Conservation (phyloP, 2,113 vertebrate genomes). For the Poecile atricapillus region DNA sequence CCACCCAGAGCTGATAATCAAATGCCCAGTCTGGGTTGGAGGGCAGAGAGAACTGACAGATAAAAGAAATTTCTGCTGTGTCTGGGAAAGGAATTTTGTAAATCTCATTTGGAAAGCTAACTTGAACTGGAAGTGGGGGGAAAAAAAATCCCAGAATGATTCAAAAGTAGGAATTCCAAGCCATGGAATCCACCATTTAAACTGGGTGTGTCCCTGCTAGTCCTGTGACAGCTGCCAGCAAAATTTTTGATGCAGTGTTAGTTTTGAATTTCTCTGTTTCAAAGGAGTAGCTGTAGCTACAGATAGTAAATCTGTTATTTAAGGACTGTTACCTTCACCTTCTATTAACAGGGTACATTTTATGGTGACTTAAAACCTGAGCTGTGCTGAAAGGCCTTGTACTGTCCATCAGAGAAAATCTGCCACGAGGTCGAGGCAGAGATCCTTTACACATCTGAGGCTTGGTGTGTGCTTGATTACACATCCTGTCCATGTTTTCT, state of each 20-base stretch:
- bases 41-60: background rate
- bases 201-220: background rate
- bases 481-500: background rate
- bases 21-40: background rate
- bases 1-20: background rate
- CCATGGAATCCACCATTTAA: background rate
- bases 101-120: background rate
- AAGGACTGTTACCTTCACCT: background rate
- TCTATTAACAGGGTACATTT: background rate
- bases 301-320: background rate
- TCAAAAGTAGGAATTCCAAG: background rate
- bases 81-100: background rate
- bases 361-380: background rate
- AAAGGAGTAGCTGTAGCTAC: background rate
- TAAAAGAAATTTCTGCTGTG: background rate
- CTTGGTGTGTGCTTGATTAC: background rate
- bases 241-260: background rate
- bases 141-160: background rate
- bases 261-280: background rate
- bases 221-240: background rate
- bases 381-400: background rate
- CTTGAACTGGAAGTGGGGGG: background rate
- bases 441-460: background rate
- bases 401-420: background rate
- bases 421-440: background rate